Conservation (phyloP, 2,113 vertebrate genomes). For the Silurus meridionalis region DNA sequence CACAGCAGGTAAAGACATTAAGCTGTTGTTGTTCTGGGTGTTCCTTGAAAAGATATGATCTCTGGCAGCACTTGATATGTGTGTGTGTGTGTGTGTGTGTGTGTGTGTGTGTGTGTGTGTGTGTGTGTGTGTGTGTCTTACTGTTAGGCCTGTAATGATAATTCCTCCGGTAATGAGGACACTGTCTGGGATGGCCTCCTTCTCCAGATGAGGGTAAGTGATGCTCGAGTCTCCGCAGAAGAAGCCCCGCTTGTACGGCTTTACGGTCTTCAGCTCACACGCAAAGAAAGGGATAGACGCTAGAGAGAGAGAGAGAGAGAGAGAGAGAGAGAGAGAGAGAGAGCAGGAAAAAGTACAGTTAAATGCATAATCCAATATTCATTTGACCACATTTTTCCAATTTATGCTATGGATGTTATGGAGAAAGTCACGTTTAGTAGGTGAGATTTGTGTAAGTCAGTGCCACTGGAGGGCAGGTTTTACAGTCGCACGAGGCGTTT, state of each 20-base stretch:
- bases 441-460: neutral
- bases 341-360: slow-evolving; percentile 47
- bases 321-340: slow-evolving; percentile 16
- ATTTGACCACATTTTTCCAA: neutral
- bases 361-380: neutral
- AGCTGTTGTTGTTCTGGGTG: slow-evolving; percentile 15
- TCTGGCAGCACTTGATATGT: neutral
- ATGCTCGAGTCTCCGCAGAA: slow-evolving; percentile 78
- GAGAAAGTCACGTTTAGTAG: neutral
- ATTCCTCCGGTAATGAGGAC: slow-evolving; percentile 74
- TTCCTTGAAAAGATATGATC: neutral
- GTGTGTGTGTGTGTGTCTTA: slow-evolving; percentile 57
- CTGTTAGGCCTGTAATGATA: slow-evolving; percentile 69
- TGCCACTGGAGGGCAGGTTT: neutral
- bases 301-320: slow-evolving; percentile 54
- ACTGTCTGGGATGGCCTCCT: slow-evolving; percentile 69
- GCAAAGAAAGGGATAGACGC: slow-evolving; percentile 79
- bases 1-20: slow-evolving; percentile 1
- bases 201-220: slow-evolving; percentile 65
- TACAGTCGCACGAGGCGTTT: neutral
- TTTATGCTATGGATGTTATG: too few species aligned
- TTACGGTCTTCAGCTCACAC: slow-evolving; percentile 73
- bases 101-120: neutral
- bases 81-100: neutral
- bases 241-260: slow-evolving; percentile 72